Base-by-base conservation (phyloP, 2,797 vertebrate species). In the Calcarius lapponicus region DNA sequence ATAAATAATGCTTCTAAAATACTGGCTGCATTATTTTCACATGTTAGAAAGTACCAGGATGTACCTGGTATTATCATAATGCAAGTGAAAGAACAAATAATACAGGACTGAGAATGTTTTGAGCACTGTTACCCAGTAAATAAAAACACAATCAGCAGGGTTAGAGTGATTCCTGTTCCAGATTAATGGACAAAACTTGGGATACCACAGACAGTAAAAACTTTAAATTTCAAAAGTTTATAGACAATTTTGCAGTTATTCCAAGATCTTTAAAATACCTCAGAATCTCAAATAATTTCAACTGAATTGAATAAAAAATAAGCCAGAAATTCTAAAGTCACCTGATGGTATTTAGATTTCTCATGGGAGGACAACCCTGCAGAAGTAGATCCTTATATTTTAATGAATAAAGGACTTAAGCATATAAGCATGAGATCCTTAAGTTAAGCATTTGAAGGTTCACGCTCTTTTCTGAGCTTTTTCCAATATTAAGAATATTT, bases 161-260 rank as follows among this genome's bases (percentile, higher is more conserved):
- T 15, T 28, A 72, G 32, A 45, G 20, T 0, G 9, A 34, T 26
- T 2, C 0, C 6, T 45, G 4, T n/a, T 50, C 18, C 1, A 6
- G 22, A 51, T 4, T 6, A 80, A 78, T 1, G 5, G 11, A 12
- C 16, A 67, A 40, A 75, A 62, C 25, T 6, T 11, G 12, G 12
- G 10, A 66, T 7, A 54, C 0, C 6, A 78, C 6, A 78, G 62
- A 61, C 0, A 4, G 53, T 7, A 65, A 40, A 72, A 81, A 76
- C 6, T 40, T 62, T 8, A 32, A 8, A 78, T 85, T 86, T 86
- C 20, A 14, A 7, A 32, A 81, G 22, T 22, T 40, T 50, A 11
- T 3, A 32, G 13, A 75, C 72, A n/a, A 5, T 13, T 83, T 92
- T 71, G 6, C 9, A 65, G 28, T 28, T 50, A 42, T 47, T 75